Evolutionary conservation across 2,888 invertebrate species (phyloP), one percentile per base, ranked within the genome.

Genomic region (Apodemia mormo): DNA sequence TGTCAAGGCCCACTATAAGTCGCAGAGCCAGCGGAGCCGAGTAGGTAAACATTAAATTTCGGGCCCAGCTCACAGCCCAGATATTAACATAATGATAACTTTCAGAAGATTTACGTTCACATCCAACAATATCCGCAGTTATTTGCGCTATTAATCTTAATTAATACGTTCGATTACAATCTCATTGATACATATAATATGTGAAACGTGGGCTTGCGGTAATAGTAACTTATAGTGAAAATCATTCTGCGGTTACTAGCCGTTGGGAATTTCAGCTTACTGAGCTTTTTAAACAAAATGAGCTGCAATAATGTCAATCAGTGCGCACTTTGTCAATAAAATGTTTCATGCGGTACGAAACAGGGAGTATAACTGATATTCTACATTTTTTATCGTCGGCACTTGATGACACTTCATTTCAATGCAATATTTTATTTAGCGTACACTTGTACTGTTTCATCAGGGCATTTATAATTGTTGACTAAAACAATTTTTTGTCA

Each of bases 121-220:
- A 61, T 33, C 30, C 30, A 61, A 61, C 58, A 58, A 58, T 61
- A 61, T 61, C 61, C 61, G 61, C 33, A 61, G 61, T 61, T 61
- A 58, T 33, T 52, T 61, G 61, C 6, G 61, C 37, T 61, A 61
- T 30, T 37, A 33, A 33, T 61, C 61, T 61, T 33, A 61, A 61
- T 61, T 61, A 61, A 61, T 61, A 61, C 33, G 33, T 61, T 14
- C 29, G 61, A 61, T 61, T 61, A 61, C 33, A 14, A 37, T 61
- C 30, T 61, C 61, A 37, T 33, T 12, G 14, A 37, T 14, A 33
- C 61, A 33, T 61, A 14, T 61, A 61, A 61, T 61, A 61, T 61
- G 37, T 61, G 30, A 37, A 14, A 14, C 33, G 61, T 30, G 61
- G 61, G 30, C 33, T 61, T 14, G 61, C 61, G 61, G 61, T 61